phyloP scores from a whole-genome alignment of 2,888 invertebrate genomes.

The Spodoptera exigua region DNA sequence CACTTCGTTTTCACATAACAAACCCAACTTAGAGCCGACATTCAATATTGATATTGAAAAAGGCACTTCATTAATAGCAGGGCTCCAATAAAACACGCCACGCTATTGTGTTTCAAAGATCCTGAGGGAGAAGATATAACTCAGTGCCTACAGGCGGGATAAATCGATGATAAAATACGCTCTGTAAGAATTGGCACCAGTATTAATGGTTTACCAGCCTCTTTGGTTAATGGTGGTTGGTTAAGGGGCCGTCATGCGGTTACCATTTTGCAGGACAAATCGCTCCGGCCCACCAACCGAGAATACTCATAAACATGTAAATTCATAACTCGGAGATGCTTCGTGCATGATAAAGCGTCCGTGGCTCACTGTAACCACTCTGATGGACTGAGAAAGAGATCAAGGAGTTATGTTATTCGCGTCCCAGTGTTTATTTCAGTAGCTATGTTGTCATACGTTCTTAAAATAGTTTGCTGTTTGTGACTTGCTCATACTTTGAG shows the following conservation, averaged over 20 bases:
- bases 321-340: slow-evolving; percentile 77
- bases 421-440: slow-evolving; percentile 10
- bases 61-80: slow-evolving; percentile 57
- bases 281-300: slow-evolving; percentile 82
- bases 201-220: slow-evolving; percentile 66
- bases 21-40: slow-evolving; percentile 11
- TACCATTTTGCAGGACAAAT: slow-evolving; percentile 81
- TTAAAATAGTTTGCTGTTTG: too few species aligned
- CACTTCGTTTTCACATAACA: background rate
- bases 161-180: slow-evolving; percentile 78
- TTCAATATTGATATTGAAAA: slow-evolving; percentile 44
- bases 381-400: slow-evolving; percentile 44
- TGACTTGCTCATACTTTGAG: too few species aligned
- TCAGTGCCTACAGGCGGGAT: slow-evolving; percentile 70
- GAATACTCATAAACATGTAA: slow-evolving; percentile 83
- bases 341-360: slow-evolving; percentile 70
- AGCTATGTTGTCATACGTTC: background rate
- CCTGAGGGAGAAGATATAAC: slow-evolving; percentile 76
- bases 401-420: slow-evolving; percentile 21
- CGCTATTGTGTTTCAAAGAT: slow-evolving; percentile 75
- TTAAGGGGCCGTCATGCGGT: slow-evolving; percentile 81
- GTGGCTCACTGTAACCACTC: slow-evolving; percentile 43
- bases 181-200: slow-evolving; percentile 68
- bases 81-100: slow-evolving; percentile 68
- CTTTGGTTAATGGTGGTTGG: slow-evolving; percentile 79